Evolutionary conservation across 1,140 invertebrate species (phyloP).

Genomic region (Cryptotermes secundus): DNA sequence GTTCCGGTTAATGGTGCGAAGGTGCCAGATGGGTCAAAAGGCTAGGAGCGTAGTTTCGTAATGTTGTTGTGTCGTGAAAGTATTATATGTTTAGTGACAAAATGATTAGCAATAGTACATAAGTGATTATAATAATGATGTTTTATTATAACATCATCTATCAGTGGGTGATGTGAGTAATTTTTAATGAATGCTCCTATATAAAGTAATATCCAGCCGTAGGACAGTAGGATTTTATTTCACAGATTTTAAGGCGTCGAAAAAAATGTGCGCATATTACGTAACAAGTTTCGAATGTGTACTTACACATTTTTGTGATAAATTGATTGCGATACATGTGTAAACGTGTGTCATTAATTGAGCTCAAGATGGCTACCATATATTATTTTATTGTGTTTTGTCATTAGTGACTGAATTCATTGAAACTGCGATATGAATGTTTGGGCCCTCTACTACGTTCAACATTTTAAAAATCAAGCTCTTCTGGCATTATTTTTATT

Average conservation of each 20-base stretch:
- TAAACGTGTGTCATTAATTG: background rate
- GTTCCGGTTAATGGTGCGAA: too few species aligned
- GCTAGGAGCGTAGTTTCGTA: too few species aligned
- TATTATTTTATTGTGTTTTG: background rate
- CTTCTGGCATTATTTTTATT: background rate
- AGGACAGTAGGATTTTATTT: too few species aligned
- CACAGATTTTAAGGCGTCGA: background rate
- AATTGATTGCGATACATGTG: background rate
- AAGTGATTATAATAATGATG: too few species aligned
- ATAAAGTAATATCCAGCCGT: background rate
- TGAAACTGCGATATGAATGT: background rate
- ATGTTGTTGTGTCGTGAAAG: too few species aligned
- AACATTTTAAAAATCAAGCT: background rate
- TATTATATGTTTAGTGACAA: too few species aligned
- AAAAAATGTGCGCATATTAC: background rate
- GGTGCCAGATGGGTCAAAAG: too few species aligned
- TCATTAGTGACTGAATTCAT: background rate
- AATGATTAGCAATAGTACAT: too few species aligned
- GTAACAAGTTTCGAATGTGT: background rate
- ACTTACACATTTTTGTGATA: background rate
- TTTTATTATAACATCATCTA: background rate
- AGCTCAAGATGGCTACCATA: slow-evolving; percentile 12
- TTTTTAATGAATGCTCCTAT: background rate
- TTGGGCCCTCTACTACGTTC: background rate
- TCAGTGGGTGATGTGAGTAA: background rate